These are phyloP conservation scores for Acleris literana DNA, from an alignment of 2,888 invertebrate species.

Conservation along the genomic window DNA sequence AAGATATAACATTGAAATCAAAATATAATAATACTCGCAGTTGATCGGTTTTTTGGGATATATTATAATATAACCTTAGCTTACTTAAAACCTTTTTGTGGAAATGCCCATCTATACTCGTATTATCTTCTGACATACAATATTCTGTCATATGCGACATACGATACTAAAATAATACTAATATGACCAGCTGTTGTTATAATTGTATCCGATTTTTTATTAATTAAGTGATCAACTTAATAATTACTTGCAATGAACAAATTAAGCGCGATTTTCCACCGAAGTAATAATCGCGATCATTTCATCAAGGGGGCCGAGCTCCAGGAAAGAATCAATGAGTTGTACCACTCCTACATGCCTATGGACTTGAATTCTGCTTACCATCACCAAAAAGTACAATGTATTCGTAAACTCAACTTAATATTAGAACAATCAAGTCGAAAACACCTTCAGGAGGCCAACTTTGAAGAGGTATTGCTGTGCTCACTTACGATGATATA, in stretches of 20 bases:
- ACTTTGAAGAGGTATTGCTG: constrained; percentile 55
- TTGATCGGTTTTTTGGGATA: too few relatives aligned
- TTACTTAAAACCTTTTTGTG: too few relatives aligned
- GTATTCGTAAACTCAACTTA: constrained; percentile 49
- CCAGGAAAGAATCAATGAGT: constrained; percentile 51
- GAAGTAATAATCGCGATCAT: not conserved
- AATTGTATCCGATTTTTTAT: too few relatives aligned
- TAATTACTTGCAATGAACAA: constrained; percentile 11
- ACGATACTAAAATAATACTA: too few relatives aligned
- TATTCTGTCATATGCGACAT: too few relatives aligned
- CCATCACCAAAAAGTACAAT: constrained; percentile 50
- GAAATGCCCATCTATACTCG: too few relatives aligned
- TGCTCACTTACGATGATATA: constrained; percentile 60
- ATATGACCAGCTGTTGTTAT: too few relatives aligned
- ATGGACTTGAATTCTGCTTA: constrained; percentile 51
- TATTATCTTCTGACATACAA: too few relatives aligned
- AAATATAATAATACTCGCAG: too few relatives aligned
- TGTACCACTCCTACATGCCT: constrained; percentile 51
- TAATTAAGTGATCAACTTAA: not conserved
- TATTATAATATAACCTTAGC: too few relatives aligned
- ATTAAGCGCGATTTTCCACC: too few relatives aligned
- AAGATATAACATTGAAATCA: too few relatives aligned
- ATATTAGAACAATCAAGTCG: constrained; percentile 50
- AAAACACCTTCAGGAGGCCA: constrained; percentile 48
- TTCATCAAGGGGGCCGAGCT: constrained; percentile 39